phyloP scores from a whole-genome alignment of 1,140 invertebrate species.

The Venustaconcha ellipsiformis region DNA sequence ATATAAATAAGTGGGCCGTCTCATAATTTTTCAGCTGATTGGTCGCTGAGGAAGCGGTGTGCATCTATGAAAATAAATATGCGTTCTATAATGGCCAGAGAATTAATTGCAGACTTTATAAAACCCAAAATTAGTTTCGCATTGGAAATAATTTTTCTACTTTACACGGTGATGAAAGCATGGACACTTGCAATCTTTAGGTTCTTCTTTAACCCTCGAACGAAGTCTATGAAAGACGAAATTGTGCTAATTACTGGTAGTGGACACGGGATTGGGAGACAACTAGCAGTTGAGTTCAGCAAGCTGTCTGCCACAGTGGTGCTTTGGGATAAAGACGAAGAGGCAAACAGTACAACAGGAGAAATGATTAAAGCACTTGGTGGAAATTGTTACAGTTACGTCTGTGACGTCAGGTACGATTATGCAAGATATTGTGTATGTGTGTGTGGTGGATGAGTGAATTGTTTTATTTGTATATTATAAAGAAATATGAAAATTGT shows the following conservation, averaged over 20 bases:
- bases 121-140: too few relatives aligned
- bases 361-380: constrained; percentile 4
- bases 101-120: too few relatives aligned
- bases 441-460: too few relatives aligned
- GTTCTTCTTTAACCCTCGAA: constrained; percentile 50
- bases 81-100: too few relatives aligned
- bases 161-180: constrained; percentile 47
- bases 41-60: too few relatives aligned
- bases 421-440: too few relatives aligned
- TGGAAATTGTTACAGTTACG: constrained; percentile 20
- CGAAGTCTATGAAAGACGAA: constrained; percentile 77
- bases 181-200: constrained; percentile 41
- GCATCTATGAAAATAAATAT: too few relatives aligned
- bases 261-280: constrained; percentile 83
- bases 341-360: constrained; percentile 15
- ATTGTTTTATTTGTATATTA: too few relatives aligned
- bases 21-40: background rate
- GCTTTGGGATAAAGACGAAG: constrained; percentile 64
- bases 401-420: constrained; percentile 22
- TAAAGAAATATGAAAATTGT: too few relatives aligned
- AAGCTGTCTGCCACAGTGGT: constrained; percentile 84
- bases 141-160: background rate
- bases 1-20: background rate
- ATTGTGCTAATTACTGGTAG: constrained; percentile 89
- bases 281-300: constrained; percentile 84